Base-by-base conservation (phyloP, 64 coral and sea anemone species). In the Acropora yongei region DNA sequence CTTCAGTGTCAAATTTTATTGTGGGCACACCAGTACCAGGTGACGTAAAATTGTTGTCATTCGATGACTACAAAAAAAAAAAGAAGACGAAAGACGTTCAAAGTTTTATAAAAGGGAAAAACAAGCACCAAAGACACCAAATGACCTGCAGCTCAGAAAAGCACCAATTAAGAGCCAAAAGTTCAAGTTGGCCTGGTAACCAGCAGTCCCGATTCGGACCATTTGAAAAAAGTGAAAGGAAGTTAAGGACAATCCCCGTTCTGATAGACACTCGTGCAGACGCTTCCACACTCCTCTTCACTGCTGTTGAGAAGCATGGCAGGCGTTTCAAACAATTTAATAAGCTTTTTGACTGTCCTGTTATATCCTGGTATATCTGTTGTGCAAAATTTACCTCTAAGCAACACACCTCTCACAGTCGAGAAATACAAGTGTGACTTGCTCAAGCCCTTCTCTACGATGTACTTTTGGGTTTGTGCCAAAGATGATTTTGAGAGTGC, bases 191-290 rank as follows among this genome's bases (percentile, higher is more conserved):
- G 91, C n/a, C 19, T 30, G 30, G 30, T 30, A 30, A 30, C 30
- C 30, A 60, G 77, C 50, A 72, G 46, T 44, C 45, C 20, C 61
- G 63, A 87, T 51, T 49, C 74, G 47, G 58, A 71, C 60, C 61
- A 79, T 45, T 77, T 93, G 71, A 83, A 72, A 75, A 91, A 87
- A 80, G 81, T 93, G 18, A 93, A 93, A 84, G 91, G 76, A n/a
- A n/a, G n/a, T n/a, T n/a, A 93, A 68, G 91, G 86, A 93, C 91
- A 93, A 93, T 93, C 78, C 91, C 91, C 42, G 77, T 88, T 79
- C 75, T 79, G 18, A 41, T 93, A 4, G 5, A 63, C 47, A 77
- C 76, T 41, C 49, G 80, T 80, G 55, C 81, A 68, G 91, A 93
- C 73, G 75, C 82, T 77, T n/a, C 17, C 12, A 47, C 82, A 9